Conservation (phyloP, 2,888 invertebrate genomes). For the Macaria liturata region DNA sequence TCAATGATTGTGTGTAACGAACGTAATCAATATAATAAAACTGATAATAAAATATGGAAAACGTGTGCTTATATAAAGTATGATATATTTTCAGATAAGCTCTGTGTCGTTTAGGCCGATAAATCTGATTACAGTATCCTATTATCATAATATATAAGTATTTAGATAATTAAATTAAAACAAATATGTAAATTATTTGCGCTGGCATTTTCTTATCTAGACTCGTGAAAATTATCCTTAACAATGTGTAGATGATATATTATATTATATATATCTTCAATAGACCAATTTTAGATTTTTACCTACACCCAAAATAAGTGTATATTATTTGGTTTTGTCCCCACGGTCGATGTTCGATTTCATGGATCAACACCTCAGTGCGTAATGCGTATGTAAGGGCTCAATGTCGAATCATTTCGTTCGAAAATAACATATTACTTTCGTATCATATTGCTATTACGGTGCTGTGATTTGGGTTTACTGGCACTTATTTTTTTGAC, state of each 20-base stretch:
- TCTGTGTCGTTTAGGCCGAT: no score
- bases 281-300: no score
- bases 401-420: slow-evolving; percentile 18
- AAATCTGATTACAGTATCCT: no score
- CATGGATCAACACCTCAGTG: slow-evolving; percentile 34
- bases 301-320: no score
- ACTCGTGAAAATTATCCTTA: no score
- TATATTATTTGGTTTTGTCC: no score
- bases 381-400: slow-evolving; percentile 20
- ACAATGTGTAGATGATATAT: no score
- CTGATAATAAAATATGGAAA: not conserved
- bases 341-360: slow-evolving; percentile 35
- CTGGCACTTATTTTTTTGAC: not conserved
- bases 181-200: no score
- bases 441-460: slow-evolving; percentile 16
- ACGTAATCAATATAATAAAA: not conserved
- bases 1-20: not conserved
- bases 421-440: slow-evolving; percentile 21
- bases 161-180: no score
- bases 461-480: slow-evolving; percentile 7
- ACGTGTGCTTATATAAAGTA: not conserved
- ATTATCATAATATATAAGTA: no score
- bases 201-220: no score
- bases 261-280: no score
- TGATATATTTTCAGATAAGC: slow-evolving; percentile 4